Base-by-base conservation (phyloP, 2,888 invertebrate species). In the Heteropelma amictum region DNA sequence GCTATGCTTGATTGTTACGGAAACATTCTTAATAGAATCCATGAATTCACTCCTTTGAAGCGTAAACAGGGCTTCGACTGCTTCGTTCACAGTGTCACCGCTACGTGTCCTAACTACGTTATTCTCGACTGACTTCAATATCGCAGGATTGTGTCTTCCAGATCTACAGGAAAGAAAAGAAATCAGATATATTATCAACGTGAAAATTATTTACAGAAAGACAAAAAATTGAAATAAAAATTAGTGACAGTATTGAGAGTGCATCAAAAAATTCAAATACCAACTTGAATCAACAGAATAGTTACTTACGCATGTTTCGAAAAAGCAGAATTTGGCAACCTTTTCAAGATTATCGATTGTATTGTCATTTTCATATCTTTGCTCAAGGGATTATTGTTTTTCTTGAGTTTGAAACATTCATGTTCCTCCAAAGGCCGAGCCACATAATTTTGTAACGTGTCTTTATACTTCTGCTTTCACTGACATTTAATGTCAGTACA, bases 361-460 rank as follows among this genome's bases (percentile, higher is more conserved):
- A 45, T 30, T 42, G 30, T 23, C 5, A 19, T 17, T 60, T 60
- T 12, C 17, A 60, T n/a, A 19, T 60, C 28, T 19, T 60, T 23
- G 3, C 17, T 6, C 28, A 45, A 17, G 17, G 8, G 23, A 4
- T 23, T 8, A 6, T 56, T 56, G 40, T 38, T 56, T 23, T 23
- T 21, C 12, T 8, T 40, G n/a, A 23, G 4, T 45, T 28, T 14
- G 19, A 60, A 38, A 17, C 45, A 60, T n/a, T 28, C 17, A 12
- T 60, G 60, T 17, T 60, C 42, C n/a, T 60, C 30, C 19, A 60
- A 45, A 28, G 60, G 60, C 8, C 17, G 19, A n/a, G 60, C 17
- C 10, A 45, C 19, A 19, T 60, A 60, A 28, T 42, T 26, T 30
- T 42, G 14, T 8, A 42, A 6, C 17, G 60, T 28, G 5, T 28